Percentiles rank a stretch among this genome's conserved stretches.
Conservation (phyloP, 2,888 invertebrate species). For the Xanthorhoe spadicearia region DNA sequence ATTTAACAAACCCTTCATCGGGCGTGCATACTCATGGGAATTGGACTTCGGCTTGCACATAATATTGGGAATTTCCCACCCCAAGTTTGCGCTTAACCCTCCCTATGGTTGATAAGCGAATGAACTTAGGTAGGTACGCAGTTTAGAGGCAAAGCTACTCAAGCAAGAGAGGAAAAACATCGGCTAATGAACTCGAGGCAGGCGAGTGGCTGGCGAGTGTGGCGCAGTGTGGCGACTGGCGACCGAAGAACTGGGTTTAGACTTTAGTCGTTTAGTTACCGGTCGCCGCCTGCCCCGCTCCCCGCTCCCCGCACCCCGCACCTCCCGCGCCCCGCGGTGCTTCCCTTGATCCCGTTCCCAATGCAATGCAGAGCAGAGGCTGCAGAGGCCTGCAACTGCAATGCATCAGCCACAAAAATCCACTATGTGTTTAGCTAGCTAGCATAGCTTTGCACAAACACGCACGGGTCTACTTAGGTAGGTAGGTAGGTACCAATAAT, state of each 20-base stretch:
- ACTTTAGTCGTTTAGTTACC: too few species aligned
- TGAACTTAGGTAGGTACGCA: background rate
- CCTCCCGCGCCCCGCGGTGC: background rate
- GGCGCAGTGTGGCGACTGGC: too few species aligned
- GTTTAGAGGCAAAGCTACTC: background rate
- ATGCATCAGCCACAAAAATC: background rate
- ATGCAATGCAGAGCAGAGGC: background rate
- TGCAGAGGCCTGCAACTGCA: too few species aligned
- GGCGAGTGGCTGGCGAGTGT: too few species aligned
- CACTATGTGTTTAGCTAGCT: background rate
- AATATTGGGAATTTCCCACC: too few species aligned
- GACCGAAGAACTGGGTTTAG: background rate
- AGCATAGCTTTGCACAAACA: background rate
- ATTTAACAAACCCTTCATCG: too few species aligned
- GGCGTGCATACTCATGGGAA: too few species aligned
- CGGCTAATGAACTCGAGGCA: constrained; percentile 3
- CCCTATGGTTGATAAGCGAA: too few species aligned
- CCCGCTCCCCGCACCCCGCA: background rate
- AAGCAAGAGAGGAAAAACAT: constrained; percentile 4
- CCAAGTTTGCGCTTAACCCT: too few species aligned
- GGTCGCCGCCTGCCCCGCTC: background rate
- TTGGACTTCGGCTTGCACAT: too few species aligned
- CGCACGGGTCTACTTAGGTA: too few species aligned
- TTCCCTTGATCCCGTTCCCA: background rate
- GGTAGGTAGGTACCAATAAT: too few species aligned